A percentile compares a stretch with the other conserved stretches of the same genome.
These are phyloP conservation scores for Oryzias melastigma DNA, from an alignment of 2,113 vertebrate genomes.

Conservation along the genomic window DNA sequence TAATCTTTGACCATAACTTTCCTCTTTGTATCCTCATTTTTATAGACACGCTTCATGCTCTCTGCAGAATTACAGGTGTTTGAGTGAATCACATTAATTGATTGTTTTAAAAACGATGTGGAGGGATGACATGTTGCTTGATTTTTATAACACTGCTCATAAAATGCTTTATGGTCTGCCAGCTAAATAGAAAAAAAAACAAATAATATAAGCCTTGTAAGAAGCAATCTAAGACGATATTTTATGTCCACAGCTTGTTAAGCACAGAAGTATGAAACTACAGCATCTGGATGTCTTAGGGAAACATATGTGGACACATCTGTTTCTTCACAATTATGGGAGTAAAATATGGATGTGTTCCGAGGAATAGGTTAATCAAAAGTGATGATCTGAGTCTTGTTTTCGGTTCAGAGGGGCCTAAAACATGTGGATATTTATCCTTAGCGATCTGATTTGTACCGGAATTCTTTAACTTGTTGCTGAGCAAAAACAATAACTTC, in stretches of 20 bases:
- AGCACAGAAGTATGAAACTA: slow-evolving; percentile 75
- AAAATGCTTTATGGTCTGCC: slow-evolving; percentile 71
- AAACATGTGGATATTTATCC: slow-evolving; percentile 1
- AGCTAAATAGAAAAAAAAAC: slow-evolving; percentile 50
- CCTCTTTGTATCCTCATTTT: slow-evolving; percentile 62
- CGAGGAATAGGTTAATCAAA: slow-evolving; percentile 65
- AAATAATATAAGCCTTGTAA: slow-evolving; percentile 66
- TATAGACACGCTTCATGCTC: slow-evolving; percentile 66
- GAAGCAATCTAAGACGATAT: slow-evolving; percentile 72
- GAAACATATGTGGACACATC: slow-evolving; percentile 80
- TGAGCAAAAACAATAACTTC: slow-evolving; percentile 42
- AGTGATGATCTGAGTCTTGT: slow-evolving; percentile 43
- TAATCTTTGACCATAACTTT: slow-evolving; percentile 69
- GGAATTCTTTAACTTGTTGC: slow-evolving; percentile 11
- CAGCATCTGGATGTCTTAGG: slow-evolving; percentile 76
- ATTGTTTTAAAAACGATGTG: slow-evolving; percentile 73
- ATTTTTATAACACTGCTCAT: slow-evolving; percentile 65
- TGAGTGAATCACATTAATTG: slow-evolving; percentile 53
- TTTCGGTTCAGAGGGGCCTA: slow-evolving; percentile 30
- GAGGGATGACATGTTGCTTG: slow-evolving; percentile 64
- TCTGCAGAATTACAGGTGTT: slow-evolving; percentile 61
- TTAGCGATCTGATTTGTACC: slow-evolving; percentile 40
- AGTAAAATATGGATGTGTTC: slow-evolving; percentile 67
- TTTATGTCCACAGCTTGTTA: slow-evolving; percentile 83
- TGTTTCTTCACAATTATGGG: slow-evolving; percentile 65